Evolutionary conservation across 1,140 invertebrate genomes (phyloP).

Genomic region (Drosophila miranda): DNA sequence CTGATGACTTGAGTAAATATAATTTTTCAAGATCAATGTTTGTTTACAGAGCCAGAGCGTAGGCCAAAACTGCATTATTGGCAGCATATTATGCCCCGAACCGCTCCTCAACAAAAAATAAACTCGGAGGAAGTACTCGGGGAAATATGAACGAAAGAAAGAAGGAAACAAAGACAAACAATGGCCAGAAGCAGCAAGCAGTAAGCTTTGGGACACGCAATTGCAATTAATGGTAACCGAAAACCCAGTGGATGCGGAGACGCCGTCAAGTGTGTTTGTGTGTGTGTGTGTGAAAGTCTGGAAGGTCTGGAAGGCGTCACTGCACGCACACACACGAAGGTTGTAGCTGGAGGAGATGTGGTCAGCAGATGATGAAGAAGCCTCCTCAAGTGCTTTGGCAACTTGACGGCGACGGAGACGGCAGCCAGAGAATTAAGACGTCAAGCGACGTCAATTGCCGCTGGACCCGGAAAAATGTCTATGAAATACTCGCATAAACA

Average conservation of each 20-base stretch:
- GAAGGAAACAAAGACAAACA: slow-evolving; percentile 55
- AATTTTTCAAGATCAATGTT: slow-evolving; percentile 80
- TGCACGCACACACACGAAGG: slow-evolving; percentile 46
- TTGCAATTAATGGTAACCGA: slow-evolving; percentile 80
- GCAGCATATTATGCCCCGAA: slow-evolving; percentile 42
- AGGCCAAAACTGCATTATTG: slow-evolving; percentile 74
- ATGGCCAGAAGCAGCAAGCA: slow-evolving; percentile 29
- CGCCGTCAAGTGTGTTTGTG: slow-evolving; percentile 56
- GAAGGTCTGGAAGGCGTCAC: slow-evolving; percentile 26
- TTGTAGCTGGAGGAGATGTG: slow-evolving; percentile 19
- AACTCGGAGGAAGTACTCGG: too few relatives aligned
- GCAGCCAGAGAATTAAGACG: slow-evolving; percentile 69
- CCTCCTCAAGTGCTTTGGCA: slow-evolving; percentile 63
- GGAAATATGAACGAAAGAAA: slow-evolving; percentile 12
- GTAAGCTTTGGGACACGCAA: slow-evolving; percentile 70
- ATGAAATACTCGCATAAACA: slow-evolving; percentile 62
- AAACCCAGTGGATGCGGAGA: slow-evolving; percentile 55
- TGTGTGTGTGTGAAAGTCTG: slow-evolving; percentile 21
- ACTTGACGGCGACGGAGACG: slow-evolving; percentile 46
- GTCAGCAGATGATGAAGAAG: slow-evolving; percentile 36
- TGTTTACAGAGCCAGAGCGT: slow-evolving; percentile 66
- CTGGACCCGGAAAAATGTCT: slow-evolving; percentile 43
- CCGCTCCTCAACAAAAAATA: not conserved
- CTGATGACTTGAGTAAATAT: slow-evolving; percentile 77
- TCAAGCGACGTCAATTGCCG: slow-evolving; percentile 71